Evolutionary conservation across 1,140 invertebrate genomes (phyloP).

Genomic region (Diachasma alloeum): DNA sequence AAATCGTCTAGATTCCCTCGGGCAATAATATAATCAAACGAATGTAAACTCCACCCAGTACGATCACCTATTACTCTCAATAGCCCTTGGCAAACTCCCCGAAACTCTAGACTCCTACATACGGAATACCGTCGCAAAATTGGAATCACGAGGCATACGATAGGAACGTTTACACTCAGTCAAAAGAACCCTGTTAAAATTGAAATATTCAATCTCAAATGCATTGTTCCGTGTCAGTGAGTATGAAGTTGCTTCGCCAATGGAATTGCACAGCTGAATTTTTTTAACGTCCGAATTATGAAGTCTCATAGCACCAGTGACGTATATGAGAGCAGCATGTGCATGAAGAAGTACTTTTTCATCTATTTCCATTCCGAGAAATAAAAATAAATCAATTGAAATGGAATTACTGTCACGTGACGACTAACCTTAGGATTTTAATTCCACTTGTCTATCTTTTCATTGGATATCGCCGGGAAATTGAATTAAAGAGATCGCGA

Average conservation of each 20-base stretch:
- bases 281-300: neutral
- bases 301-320: too few species aligned
- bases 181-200: slow-evolving; percentile 23
- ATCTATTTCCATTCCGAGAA: too few species aligned
- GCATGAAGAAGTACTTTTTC: too few species aligned
- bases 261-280: neutral
- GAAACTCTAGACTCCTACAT: neutral
- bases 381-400: too few species aligned
- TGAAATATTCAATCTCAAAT: slow-evolving; percentile 33
- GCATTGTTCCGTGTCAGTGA: slow-evolving; percentile 30
- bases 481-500: too few species aligned
- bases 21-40: neutral
- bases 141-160: neutral
- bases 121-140: neutral
- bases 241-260: slow-evolving; percentile 23
- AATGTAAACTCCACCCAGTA: neutral
- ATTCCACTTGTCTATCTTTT: too few species aligned
- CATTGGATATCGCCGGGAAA: too few species aligned
- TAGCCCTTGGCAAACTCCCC: neutral
- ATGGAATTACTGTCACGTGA: too few species aligned
- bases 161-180: neutral
- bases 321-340: too few species aligned
- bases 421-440: too few species aligned
- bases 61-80: neutral
- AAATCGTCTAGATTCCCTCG: neutral